Percentiles rank a stretch among this genome's conserved stretches.
phyloP scores from a whole-genome alignment of 1,140 invertebrate species.

The Megalonaias nervosa region DNA sequence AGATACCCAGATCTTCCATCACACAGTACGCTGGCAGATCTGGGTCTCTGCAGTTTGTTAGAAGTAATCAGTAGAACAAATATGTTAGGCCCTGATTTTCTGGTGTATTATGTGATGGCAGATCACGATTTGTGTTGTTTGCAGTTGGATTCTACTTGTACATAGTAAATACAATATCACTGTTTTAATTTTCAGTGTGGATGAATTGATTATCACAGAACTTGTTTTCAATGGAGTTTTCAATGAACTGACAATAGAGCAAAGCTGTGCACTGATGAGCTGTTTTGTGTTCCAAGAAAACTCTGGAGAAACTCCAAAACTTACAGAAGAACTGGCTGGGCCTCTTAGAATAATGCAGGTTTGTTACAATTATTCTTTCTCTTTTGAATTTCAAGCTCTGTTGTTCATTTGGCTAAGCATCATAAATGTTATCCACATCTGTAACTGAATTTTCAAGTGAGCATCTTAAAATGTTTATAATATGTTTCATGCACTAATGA shows the following conservation, averaged over 20 bases:
- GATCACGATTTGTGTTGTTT: neutral
- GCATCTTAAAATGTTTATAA: too few species aligned
- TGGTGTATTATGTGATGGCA: too few species aligned
- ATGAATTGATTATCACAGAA: constrained; percentile 98
- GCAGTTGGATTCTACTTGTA: neutral
- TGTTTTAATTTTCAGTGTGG: constrained; percentile 79
- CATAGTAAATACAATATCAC: neutral
- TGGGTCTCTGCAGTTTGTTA: too few species aligned
- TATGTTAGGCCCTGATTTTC: too few species aligned
- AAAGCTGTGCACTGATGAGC: constrained; percentile 90
- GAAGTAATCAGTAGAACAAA: too few species aligned
- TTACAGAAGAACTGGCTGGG: constrained; percentile 89
- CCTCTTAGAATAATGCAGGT: constrained; percentile 90
- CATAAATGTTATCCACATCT: too few species aligned
- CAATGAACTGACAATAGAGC: constrained; percentile 86
- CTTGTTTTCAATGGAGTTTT: constrained; percentile 98
- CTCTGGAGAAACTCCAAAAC: constrained; percentile 81
- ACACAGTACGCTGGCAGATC: too few species aligned
- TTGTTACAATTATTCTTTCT: constrained; percentile 18
- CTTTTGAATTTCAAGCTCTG: too few species aligned
- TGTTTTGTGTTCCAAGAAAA: constrained; percentile 99
- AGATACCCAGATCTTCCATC: too few species aligned
- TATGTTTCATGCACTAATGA: too few species aligned
- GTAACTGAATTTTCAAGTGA: too few species aligned
- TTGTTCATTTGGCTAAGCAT: too few species aligned